Conservation (phyloP, 2,113 vertebrate genomes). For the Dunckerocampus dactyliophorus region DNA sequence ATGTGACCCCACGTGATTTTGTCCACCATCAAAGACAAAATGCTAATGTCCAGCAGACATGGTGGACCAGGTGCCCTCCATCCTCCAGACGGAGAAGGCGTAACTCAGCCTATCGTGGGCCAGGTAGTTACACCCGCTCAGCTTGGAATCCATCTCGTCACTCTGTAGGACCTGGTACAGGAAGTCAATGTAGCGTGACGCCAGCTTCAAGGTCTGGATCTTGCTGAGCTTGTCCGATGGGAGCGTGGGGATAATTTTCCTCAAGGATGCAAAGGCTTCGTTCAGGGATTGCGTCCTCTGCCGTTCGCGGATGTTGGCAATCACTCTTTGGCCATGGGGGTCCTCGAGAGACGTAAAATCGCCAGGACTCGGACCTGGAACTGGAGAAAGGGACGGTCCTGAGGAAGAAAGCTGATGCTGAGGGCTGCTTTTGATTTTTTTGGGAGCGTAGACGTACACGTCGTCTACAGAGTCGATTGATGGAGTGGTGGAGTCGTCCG, state of each 20-base stretch:
- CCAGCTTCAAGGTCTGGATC: constrained; percentile 88
- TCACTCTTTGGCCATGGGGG: constrained; percentile 79
- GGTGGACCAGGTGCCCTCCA: constrained; percentile 88
- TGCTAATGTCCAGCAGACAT: constrained; percentile 83
- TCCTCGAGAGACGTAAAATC: constrained; percentile 68
- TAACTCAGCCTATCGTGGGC: constrained; percentile 88
- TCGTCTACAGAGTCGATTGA: constrained; percentile 27
- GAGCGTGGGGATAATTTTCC: constrained; percentile 87
- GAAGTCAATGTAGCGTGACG: constrained; percentile 89
- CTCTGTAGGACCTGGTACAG: constrained; percentile 88
- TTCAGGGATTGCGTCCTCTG: constrained; percentile 87
- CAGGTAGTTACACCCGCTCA: constrained; percentile 82
- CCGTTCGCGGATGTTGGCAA: constrained; percentile 85
- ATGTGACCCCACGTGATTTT: constrained; percentile 4
- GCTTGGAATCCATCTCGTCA: constrained; percentile 81
- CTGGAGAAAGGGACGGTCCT: constrained; percentile 53
- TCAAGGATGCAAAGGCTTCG: constrained; percentile 83
- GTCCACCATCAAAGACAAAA: neutral
- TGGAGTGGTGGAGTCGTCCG: constrained; percentile 29
- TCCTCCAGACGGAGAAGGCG: constrained; percentile 90
- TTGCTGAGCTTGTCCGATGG: constrained; percentile 91
- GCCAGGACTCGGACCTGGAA: constrained; percentile 40
- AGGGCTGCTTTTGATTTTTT: constrained; percentile 68
- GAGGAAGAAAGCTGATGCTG: constrained; percentile 47
- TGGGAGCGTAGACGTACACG: constrained; percentile 38